Evolutionary conservation across 2,113 vertebrate genomes (phyloP).

Genomic region (Chionis minor): DNA sequence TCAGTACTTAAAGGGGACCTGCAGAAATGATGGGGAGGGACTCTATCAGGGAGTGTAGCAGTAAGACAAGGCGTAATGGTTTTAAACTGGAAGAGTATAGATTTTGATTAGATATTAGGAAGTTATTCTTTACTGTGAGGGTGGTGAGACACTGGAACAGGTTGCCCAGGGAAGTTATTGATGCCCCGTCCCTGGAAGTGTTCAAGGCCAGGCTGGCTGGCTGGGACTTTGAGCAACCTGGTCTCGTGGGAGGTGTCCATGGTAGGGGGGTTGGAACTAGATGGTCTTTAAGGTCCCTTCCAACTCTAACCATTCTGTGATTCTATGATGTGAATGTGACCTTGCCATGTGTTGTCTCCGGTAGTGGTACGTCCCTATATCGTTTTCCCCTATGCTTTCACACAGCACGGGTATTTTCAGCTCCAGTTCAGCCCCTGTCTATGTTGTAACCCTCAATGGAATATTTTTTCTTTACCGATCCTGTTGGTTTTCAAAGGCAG

Average conservation of each 20-base stretch:
- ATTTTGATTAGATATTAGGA: neutral
- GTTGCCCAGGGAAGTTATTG: neutral
- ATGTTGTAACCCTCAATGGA: neutral
- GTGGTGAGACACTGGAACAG: neutral
- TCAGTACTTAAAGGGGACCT: neutral
- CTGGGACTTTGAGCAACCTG: neutral
- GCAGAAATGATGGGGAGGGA: neutral
- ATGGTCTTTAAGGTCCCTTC: neutral
- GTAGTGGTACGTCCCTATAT: neutral
- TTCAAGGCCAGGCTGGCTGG: neutral
- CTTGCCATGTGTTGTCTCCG: neutral
- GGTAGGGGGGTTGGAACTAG: neutral
- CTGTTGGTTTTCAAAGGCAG: neutral
- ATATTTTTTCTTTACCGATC: neutral
- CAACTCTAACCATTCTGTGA: neutral
- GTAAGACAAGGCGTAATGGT: neutral
- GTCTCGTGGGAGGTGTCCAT: neutral
- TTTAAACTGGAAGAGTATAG: neutral
- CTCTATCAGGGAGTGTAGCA: neutral
- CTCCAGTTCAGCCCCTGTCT: neutral
- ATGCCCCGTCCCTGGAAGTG: neutral
- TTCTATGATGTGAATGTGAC: neutral
- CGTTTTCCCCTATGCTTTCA: neutral
- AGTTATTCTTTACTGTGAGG: neutral
- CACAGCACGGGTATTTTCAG: neutral